Evolutionary conservation across 1,140 invertebrate species (phyloP).

Genomic region (Drosophila lacteicornis): DNA sequence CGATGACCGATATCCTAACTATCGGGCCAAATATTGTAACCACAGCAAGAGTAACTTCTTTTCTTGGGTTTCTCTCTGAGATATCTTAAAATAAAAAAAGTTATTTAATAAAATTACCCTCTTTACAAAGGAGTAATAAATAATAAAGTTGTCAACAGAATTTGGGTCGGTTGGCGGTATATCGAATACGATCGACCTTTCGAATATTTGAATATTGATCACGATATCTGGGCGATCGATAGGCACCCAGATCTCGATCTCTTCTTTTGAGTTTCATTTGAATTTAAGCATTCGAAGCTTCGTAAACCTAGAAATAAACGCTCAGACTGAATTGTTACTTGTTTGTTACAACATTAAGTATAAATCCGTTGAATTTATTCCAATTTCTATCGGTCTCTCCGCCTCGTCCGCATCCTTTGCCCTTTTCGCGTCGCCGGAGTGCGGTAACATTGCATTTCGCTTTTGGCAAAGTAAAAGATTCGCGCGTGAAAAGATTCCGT

Average conservation of each 20-base stretch:
- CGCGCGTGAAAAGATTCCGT: constrained; percentile 64
- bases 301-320: neutral
- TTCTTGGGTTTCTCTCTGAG: neutral
- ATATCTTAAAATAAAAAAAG: neutral
- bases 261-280: neutral
- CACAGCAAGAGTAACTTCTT: neutral
- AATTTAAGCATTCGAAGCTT: neutral
- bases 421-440: neutral
- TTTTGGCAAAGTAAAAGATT: constrained; percentile 32
- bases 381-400: neutral
- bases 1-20: neutral
- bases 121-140: no score
- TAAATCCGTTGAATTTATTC: neutral
- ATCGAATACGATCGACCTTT: constrained; percentile 2
- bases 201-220: neutral
- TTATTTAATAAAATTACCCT: neutral
- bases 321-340: neutral
- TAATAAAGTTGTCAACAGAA: neutral
- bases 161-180: no score
- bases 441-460: constrained; percentile 32
- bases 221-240: constrained; percentile 4
- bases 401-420: neutral
- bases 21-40: neutral
- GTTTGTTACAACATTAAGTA: neutral
- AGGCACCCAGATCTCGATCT: neutral